These are phyloP conservation scores for Arctopsyche grandis DNA, from an alignment of 1,140 invertebrate genomes.

Conservation along the genomic window DNA sequence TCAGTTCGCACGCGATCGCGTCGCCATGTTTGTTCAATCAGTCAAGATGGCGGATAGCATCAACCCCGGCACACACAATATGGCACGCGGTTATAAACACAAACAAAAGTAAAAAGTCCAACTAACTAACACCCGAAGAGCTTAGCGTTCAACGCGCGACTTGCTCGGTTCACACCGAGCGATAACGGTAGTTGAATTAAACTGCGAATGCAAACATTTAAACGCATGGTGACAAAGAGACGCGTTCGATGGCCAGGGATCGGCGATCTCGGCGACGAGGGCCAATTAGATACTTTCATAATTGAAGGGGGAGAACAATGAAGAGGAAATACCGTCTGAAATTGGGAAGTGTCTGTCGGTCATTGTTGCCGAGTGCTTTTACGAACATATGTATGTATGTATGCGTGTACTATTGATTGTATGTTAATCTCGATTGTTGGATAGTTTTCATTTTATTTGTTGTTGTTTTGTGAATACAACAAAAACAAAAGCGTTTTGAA, in stretches of 20 bases:
- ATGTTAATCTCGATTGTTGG: conserved; percentile 28
- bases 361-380: neutral
- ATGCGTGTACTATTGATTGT: neutral
- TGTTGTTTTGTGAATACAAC: neutral
- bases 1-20: neutral
- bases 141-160: neutral
- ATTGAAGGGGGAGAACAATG: neutral
- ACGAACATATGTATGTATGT: too few species aligned
- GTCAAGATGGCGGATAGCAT: too few species aligned
- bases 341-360: neutral
- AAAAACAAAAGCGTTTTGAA: neutral
- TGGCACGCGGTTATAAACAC: neutral
- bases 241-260: neutral
- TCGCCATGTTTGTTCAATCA: too few species aligned
- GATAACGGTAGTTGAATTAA: conserved; percentile 27
- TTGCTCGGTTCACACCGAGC: neutral
- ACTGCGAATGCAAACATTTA: conserved; percentile 11
- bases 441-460: too few species aligned
- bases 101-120: too few species aligned
- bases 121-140: too few species aligned
- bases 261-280: neutral
- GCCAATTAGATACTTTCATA: neutral
- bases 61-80: too few species aligned
- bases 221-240: conserved; percentile 22
- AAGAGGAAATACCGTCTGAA: conserved; percentile 4